Conservation (phyloP, 2,888 invertebrate species). For the Platynereis dumerilii region DNA sequence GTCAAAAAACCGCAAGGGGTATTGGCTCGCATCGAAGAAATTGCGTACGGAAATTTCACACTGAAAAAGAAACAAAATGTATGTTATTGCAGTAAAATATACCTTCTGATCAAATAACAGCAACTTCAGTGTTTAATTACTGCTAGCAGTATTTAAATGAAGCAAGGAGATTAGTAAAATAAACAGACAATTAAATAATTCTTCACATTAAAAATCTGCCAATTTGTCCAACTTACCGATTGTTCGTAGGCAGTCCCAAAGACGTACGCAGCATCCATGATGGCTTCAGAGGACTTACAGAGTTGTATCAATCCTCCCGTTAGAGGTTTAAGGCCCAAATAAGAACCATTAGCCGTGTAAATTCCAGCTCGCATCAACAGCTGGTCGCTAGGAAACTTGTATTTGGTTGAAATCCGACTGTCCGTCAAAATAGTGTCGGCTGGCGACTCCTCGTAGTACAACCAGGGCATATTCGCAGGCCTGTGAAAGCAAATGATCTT, state of each 20-base stretch:
- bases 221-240: conserved; percentile 43
- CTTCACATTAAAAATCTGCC: too few relatives aligned
- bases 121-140: too few relatives aligned
- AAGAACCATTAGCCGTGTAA: conserved; percentile 59
- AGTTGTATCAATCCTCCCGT: conserved; percentile 60
- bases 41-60: conserved; percentile 30
- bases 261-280: conserved; percentile 57
- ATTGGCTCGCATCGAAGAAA: conserved; percentile 31
- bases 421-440: conserved; percentile 34
- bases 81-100: too few relatives aligned
- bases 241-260: conserved; percentile 62
- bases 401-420: conserved; percentile 43
- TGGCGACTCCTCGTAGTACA: conserved; percentile 43
- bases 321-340: conserved; percentile 51
- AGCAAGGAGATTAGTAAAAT: too few relatives aligned
- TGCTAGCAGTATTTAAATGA: too few relatives aligned
- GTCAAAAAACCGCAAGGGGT: conserved; percentile 33
- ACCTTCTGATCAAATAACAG: too few relatives aligned
- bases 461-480: conserved; percentile 47
- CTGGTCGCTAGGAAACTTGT: conserved; percentile 43
- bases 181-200: too few relatives aligned
- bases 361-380: conserved; percentile 44
- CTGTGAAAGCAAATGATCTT: conserved; percentile 32
- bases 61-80: conserved; percentile 19
- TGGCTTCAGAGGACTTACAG: conserved; percentile 50